Base-by-base conservation (phyloP, 2,113 vertebrate genomes). In the Limanda limanda region DNA sequence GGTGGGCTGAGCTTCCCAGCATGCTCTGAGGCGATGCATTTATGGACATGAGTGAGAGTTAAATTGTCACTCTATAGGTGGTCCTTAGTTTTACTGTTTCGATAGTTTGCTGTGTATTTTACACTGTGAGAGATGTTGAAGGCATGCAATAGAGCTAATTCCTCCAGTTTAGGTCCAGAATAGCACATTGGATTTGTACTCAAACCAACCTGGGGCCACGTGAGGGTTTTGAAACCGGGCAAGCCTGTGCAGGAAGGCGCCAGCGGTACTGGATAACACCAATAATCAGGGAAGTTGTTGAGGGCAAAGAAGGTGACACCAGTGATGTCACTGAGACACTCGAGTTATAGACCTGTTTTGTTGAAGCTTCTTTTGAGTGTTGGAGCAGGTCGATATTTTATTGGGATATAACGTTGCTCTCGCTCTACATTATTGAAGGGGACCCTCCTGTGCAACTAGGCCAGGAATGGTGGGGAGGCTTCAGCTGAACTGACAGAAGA, bases 371-470 rank as follows among this genome's bases (percentile, higher is more conserved):
- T 54, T 9, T 42, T 61, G 3, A 45, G 18, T 71, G 24, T 73
- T 62, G 18, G 23, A 24, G 23, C 5, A 31, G 2, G 45, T 67
- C 40, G 51, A 68, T 68, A 37, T 77, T 75, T 79, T 65, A 76
- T 42, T 57, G 17, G 23, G 59, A 37, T 42, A 79, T 55, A 76
- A 58, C 60, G 65, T 31, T 27, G 6, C 56, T 76, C 24, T 54
- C 12, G 25, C 42, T 77, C 59, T 76, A 64, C 58, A 81, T 79
- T 83, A 79, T 72, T 84, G 52, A 84, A 42, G 25, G 63, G 63
- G 63, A 73, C 42, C 54, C 58, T 81, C 59, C 74, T 81, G 66
- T 79, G 69, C 52, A 59, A 52, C 71, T 25, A 4, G 60, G 52
- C 24, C 56, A 5, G 48, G 70, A 35, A 79, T 68, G 24, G 68